Conservation (phyloP, 2,797 vertebrate species). For the Argya squamiceps region DNA sequence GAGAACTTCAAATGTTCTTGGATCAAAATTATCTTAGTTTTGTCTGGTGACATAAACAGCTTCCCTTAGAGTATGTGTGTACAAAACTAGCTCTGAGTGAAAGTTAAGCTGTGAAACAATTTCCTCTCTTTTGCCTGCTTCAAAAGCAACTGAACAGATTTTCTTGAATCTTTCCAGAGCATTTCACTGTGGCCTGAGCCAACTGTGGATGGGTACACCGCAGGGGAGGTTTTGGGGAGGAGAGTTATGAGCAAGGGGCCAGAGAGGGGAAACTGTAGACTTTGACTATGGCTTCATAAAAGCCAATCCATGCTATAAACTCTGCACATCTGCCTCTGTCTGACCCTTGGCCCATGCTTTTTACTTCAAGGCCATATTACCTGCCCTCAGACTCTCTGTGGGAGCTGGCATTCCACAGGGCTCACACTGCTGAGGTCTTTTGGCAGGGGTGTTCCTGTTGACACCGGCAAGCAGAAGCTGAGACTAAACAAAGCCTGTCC, state of each 20-base stretch:
- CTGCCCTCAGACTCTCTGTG: background rate
- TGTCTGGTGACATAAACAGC: background rate
- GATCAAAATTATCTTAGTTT: background rate
- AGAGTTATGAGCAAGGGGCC: background rate
- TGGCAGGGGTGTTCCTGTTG: background rate
- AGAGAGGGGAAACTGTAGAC: background rate
- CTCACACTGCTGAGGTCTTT: fast-evolving
- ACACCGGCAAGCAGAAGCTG: background rate
- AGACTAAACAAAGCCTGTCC: background rate
- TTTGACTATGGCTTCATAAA: background rate
- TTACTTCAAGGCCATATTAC: background rate
- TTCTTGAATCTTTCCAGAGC: background rate
- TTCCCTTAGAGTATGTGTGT: fast-evolving
- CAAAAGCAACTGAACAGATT: background rate
- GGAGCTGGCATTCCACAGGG: background rate
- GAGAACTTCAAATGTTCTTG: background rate
- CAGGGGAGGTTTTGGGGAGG: background rate
- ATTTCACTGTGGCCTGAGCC: background rate
- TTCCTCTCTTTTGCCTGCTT: constrained; percentile 3
- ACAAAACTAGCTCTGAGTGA: background rate
- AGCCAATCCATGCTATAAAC: background rate
- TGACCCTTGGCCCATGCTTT: background rate
- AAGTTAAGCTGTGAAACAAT: background rate
- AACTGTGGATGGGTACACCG: background rate
- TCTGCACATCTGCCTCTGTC: background rate